Evolutionary conservation across 2,113 vertebrate genomes (phyloP).

Genomic region (Meriones unguiculatus): DNA sequence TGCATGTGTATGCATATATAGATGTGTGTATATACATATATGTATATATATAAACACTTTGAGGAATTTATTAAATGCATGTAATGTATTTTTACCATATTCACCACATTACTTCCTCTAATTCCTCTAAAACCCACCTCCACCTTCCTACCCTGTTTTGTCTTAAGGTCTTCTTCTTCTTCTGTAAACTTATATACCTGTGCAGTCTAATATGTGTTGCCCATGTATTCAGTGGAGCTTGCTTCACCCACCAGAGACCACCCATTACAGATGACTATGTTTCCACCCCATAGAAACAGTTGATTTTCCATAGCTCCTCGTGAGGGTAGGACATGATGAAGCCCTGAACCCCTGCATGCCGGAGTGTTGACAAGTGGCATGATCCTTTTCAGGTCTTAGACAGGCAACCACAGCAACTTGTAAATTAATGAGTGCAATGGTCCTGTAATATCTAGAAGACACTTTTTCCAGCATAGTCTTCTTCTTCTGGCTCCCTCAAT

Average conservation of each 20-base stretch:
- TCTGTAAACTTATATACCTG: neutral
- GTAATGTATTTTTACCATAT: neutral
- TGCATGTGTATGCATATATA: too few species aligned
- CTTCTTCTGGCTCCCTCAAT: neutral
- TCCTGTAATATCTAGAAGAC: neutral
- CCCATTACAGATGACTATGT: neutral
- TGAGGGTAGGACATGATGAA: neutral
- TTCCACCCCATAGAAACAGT: neutral
- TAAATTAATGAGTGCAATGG: neutral
- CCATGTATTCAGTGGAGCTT: too few species aligned
- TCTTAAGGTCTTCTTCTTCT: neutral
- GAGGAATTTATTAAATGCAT: neutral
- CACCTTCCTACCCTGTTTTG: too few species aligned
- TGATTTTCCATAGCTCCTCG: neutral
- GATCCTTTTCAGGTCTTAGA: neutral
- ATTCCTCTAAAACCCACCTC: neutral
- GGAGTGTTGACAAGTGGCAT: neutral
- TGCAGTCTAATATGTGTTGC: neutral
- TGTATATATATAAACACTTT: neutral
- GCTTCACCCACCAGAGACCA: neutral
- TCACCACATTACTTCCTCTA: rapidly evolving
- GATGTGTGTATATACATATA: neutral
- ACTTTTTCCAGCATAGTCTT: too few species aligned
- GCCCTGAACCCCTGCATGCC: too few species aligned
- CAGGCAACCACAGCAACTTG: neutral